Base-by-base conservation (phyloP, 35 echinoderm and acorn worm genomes). In the Diadema setosum region DNA sequence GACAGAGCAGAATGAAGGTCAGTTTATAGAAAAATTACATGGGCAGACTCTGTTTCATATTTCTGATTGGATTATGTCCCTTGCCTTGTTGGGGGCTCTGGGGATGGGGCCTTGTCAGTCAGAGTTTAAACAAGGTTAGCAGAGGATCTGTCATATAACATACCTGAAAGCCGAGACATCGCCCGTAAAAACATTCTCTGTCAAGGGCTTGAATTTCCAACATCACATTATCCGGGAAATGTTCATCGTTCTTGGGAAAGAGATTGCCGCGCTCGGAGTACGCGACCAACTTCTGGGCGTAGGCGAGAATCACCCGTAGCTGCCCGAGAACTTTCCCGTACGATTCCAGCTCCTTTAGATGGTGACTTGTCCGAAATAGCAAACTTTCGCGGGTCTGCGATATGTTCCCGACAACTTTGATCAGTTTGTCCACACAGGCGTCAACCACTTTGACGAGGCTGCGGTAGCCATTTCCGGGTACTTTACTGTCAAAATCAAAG, bases 161-260 rank as follows among this genome's bases (percentile, higher is more conserved):
- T 84, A 95, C 96, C 96, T 99, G 96, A 48, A 99, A 99, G 2
- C 96, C 96, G 5, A 99, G 86, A 65, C 92, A 94, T 39, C 96
- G 67, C 3, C 96, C 96, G 80, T 94, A 99, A 63, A 99, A 99
- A 46, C 96, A 99, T 41, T 99, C 96, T 70, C 96, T 88, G 61
- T 99, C 92, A 69, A 99, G 56, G 5, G 96, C 93, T 55, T 99
- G 92, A 37, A 94, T 78, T 65, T 94, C 89, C 55, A 99, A 34
- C 82, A 94, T 87, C 17, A 95, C 88, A 23, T 92, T 86, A 8
- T 86, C 45, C 18, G 96, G 96, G 50, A 99, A 91, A 41, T 94
- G 85, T 18, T 93, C 90, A 39, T 89, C 42, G 14, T 87, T 78
- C 45, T 85, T 91, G 24, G 92, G 92, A 61, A 99, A 99, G 20